phyloP scores from a whole-genome alignment of 2,888 invertebrate genomes.

The Tachina lurida region DNA sequence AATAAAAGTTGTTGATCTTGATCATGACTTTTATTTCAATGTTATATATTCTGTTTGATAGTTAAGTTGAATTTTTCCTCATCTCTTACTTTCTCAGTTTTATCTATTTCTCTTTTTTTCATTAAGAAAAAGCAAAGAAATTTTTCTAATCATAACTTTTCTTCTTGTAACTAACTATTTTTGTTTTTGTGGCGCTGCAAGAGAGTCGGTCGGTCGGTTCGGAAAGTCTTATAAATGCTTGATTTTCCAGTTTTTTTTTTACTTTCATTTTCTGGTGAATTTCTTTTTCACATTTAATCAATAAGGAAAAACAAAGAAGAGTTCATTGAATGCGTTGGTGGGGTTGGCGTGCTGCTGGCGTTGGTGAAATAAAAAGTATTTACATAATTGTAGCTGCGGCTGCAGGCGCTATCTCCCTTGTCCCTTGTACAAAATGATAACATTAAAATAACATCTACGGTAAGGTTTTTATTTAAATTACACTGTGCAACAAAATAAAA shows the following conservation, averaged over 20 bases:
- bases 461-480: background rate
- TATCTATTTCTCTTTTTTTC: background rate
- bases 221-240: slow-evolving; percentile 9
- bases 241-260: slow-evolving; percentile 72
- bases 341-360: background rate
- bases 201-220: background rate
- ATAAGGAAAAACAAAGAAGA: slow-evolving; percentile 21
- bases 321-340: slow-evolving; percentile 43
- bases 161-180: background rate
- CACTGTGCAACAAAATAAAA: too few relatives aligned
- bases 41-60: slow-evolving; percentile 61
- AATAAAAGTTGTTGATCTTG: slow-evolving; percentile 63
- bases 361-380: slow-evolving; percentile 25
- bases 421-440: slow-evolving; percentile 8
- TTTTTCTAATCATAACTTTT: slow-evolving; percentile 27
- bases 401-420: background rate
- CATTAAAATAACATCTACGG: background rate
- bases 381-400: slow-evolving; percentile 20
- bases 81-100: background rate
- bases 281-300: slow-evolving; percentile 51
- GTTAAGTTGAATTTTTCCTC: slow-evolving; percentile 24
- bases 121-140: slow-evolving; percentile 16
- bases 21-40: slow-evolving; percentile 71
- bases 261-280: slow-evolving; percentile 72
- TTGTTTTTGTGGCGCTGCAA: background rate